Percentiles rank a stretch among this genome's conserved stretches.
Evolutionary conservation across 2,113 vertebrate species (phyloP).

Genomic region (Pseudorasbora parva): DNA sequence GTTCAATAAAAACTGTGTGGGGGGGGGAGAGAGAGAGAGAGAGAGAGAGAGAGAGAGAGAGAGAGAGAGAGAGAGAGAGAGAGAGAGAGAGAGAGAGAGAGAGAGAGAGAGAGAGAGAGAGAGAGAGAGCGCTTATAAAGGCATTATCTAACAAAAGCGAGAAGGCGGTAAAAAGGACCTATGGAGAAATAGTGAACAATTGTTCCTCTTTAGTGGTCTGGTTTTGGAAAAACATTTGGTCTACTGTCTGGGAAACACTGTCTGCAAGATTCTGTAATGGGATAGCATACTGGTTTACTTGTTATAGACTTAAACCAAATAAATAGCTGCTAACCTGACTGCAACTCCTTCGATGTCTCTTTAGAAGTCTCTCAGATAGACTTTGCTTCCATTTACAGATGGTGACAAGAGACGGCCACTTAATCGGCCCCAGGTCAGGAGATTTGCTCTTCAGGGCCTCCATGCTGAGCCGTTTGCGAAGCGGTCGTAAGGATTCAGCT

Average conservation of each 20-base stretch:
- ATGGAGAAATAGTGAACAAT: not conserved
- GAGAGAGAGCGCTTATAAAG: slow-evolving; percentile 16
- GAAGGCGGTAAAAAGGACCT: not conserved
- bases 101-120: slow-evolving; percentile 13
- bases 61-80: slow-evolving; percentile 16
- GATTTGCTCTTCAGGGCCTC: slow-evolving; percentile 64
- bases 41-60: slow-evolving; percentile 13
- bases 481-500: slow-evolving; percentile 37
- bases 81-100: slow-evolving; percentile 11
- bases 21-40: slow-evolving; percentile 19
- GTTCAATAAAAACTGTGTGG: slow-evolving; percentile 43
- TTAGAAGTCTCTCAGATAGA: slow-evolving; percentile 71
- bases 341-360: slow-evolving; percentile 62
- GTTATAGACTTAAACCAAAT: not conserved
- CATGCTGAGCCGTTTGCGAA: slow-evolving; percentile 71
- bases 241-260: not conserved
- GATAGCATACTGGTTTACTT: not conserved
- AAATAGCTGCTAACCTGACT: slow-evolving; percentile 70
- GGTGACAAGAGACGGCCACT: slow-evolving; percentile 71
- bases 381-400: slow-evolving; percentile 75
- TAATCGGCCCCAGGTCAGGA: slow-evolving; percentile 66
- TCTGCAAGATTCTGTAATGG: not conserved
- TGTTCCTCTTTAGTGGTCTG: slow-evolving; percentile 28
- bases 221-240: not conserved
- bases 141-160: slow-evolving; percentile 2